A percentile compares a stretch with the other conserved stretches of the same genome.
Evolutionary conservation across 1,140 invertebrate genomes (phyloP).

Genomic region (Drosophila sucinea): DNA sequence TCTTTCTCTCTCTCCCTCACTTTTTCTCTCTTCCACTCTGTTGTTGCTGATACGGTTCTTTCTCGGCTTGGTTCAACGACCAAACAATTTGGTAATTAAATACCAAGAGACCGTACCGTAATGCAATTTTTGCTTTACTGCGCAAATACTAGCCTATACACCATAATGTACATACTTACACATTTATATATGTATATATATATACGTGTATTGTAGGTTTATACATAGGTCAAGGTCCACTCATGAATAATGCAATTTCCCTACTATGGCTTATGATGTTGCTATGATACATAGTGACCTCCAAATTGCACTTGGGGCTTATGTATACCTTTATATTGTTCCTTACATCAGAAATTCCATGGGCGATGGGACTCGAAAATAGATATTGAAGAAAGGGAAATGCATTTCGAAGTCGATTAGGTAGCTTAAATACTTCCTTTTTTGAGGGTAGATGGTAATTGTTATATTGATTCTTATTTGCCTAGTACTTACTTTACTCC

Average conservation of each 20-base stretch:
- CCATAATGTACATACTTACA: not conserved
- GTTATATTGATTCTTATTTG: no score
- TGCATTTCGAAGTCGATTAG: no score
- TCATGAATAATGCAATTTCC: not conserved
- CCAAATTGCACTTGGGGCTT: no score
- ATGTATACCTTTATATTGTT: no score
- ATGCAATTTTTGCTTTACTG: constrained; percentile 7
- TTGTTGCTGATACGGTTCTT: constrained; percentile 21
- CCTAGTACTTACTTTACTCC: no score
- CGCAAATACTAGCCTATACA: constrained; percentile 6
- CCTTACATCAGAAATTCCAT: no score
- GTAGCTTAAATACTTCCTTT: no score
- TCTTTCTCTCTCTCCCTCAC: not conserved
- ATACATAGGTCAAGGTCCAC: constrained; percentile 5
- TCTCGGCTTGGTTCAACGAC: constrained; percentile 42
- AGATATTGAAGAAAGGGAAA: no score
- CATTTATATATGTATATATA: not conserved
- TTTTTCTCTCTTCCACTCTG: constrained; percentile 7
- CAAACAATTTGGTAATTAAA: constrained; percentile 14
- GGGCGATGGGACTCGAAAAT: no score
- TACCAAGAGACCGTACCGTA: not conserved
- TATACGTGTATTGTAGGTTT: not conserved
- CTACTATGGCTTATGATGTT: not conserved
- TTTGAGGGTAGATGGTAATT: no score
- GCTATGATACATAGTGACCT: no score